Evolutionary conservation across 2,888 invertebrate genomes (phyloP), one percentile per base, ranked within the genome.

Genomic region (Agrotis clavis): DNA sequence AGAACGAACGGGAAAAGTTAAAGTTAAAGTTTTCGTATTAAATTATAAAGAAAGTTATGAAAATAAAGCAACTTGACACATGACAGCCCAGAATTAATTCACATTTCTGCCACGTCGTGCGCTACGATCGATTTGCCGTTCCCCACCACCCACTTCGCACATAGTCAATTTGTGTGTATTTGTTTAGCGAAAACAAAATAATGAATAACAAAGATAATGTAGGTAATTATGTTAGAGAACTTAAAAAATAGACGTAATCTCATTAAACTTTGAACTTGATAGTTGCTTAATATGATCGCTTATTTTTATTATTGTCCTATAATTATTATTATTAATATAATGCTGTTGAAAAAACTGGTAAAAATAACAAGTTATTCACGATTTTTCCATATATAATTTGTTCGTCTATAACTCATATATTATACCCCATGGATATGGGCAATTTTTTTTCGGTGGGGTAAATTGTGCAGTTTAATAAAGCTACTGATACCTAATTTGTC

Each of bases 161-260:
- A n/a, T n/a, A n/a, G n/a, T n/a, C n/a, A n/a, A n/a, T n/a, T n/a
- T n/a, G n/a, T n/a, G n/a, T n/a, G n/a, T n/a, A n/a, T n/a, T n/a
- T n/a, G n/a, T n/a, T n/a, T n/a, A n/a, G n/a, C n/a, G n/a, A n/a
- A n/a, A n/a, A n/a, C n/a, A n/a, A n/a, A n/a, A n/a, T n/a, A n/a
- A n/a, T n/a, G n/a, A n/a, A n/a, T n/a, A n/a, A n/a, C n/a, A n/a
- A n/a, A n/a, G n/a, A n/a, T n/a, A n/a, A n/a, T n/a, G n/a, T n/a
- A n/a, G n/a, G n/a, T n/a, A n/a, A n/a, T n/a, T n/a, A n/a, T n/a
- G n/a, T n/a, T n/a, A n/a, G n/a, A n/a, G n/a, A n/a, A n/a, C 57
- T 57, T 57, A n/a, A 57, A 57, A 59, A 59, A 59, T 59, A 59
- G 59, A 59, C 59, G 59, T 59, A 59, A 59, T 59, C 59, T 59